Base-by-base conservation (phyloP, 2,113 vertebrate species). In the Verasper variegatus region DNA sequence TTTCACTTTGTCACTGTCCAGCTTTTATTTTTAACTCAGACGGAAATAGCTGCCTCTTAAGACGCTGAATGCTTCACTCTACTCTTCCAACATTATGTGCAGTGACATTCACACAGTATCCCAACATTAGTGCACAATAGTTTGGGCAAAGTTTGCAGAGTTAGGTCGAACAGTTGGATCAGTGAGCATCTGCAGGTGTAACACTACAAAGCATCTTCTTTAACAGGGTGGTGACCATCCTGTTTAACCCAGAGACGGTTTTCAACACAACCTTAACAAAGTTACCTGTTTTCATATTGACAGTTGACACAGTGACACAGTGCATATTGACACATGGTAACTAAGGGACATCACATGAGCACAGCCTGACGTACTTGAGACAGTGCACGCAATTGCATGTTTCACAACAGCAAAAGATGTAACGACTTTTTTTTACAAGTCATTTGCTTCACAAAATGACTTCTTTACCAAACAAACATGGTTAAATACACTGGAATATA, bases 241-340 rank as follows among this genome's bases (percentile, higher is more conserved):
- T 67, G 49, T 74, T 66, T 6, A 40, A 24, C 20, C 1, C 12
- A 58, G 8, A 3, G 0, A 24, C 8, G 40, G n/a, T 57, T 21
- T 80, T 62, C 82, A 73, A 67, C 80, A 69, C 59, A 1, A 82
- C 63, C 71, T 82, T 68, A 20, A 42, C 4, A 64, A 35, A 31
- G 11, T 3, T 0, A 24, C n/a, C 11, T 47, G 55, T 18, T 64
- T 31, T 68, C 67, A 63, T 60, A 42, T 37, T 73, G 52, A 66
- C n/a, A 61, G 51, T 68, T 63, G 47, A 51, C 62, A 72, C 54
- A 60, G 56, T 45, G 8, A 56, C 71, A 64, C 58, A 64, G 57
- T 42, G 10, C 27, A 24, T 73, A 70, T 72, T 55, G 64, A 69
- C 68, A 69, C 37, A 9, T 7, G 40, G 37, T 3, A 4, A 51